Percentiles rank a stretch among this genome's conserved stretches.
These are phyloP conservation scores for Theristicus caerulescens DNA, from an alignment of 2,113 vertebrate species.

Conservation along the genomic window DNA sequence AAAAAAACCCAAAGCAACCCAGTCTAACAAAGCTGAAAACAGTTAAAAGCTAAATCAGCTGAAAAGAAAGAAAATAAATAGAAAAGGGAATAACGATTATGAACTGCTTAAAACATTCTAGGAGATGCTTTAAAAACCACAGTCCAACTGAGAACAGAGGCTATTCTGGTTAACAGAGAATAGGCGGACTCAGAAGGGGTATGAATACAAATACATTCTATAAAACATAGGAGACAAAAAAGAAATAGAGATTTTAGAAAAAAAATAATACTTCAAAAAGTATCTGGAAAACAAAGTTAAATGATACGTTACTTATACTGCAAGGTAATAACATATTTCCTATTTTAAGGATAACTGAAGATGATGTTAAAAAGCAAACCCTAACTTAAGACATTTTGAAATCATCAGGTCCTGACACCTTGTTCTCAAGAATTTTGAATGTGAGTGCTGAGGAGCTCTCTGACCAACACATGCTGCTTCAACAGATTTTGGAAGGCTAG, in stretches of 20 bases:
- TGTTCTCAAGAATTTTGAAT: neutral
- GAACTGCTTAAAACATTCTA: conserved; percentile 10
- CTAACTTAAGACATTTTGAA: neutral
- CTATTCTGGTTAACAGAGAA: conserved; percentile 34
- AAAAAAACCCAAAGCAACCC: neutral
- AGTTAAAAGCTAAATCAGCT: neutral
- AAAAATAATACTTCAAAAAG: neutral
- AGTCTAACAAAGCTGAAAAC: neutral
- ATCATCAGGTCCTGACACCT: neutral
- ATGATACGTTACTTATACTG: neutral
- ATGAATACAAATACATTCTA: neutral
- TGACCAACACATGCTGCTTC: neutral
- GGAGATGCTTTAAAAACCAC: conserved; percentile 15
- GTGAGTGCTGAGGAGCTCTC: neutral
- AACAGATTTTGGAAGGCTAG: neutral
- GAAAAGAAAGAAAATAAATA: conserved; percentile 30
- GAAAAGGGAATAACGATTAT: conserved; percentile 8
- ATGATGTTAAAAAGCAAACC: neutral
- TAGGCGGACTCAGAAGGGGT: neutral
- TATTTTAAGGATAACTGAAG: neutral
- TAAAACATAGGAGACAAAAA: neutral
- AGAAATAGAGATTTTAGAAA: neutral
- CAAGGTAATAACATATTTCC: neutral
- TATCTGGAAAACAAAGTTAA: neutral
- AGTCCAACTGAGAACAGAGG: neutral